These are phyloP conservation scores for Scaptomyza montana DNA, from an alignment of 1,140 invertebrate genomes.

Conservation along the genomic window DNA sequence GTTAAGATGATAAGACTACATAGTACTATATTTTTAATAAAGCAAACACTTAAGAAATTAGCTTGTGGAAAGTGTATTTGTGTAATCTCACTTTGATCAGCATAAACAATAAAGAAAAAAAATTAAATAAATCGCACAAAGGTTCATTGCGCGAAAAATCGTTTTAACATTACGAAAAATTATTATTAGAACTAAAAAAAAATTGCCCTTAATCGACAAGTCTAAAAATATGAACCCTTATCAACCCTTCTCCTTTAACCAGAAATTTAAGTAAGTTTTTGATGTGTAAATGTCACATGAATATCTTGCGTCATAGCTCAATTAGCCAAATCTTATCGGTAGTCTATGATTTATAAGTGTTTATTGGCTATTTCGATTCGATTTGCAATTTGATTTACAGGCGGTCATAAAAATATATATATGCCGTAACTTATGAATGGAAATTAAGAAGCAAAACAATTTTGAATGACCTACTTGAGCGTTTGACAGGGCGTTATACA, in stretches of 20 bases:
- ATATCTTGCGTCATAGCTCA: conserved; percentile 4
- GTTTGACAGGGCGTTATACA: background rate
- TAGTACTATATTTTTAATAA: background rate
- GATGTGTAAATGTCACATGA: background rate
- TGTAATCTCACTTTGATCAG: no score
- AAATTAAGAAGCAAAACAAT: background rate
- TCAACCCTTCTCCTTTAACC: no score
- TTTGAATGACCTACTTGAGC: background rate
- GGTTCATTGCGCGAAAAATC: no score
- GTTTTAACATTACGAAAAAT: no score
- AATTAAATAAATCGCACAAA: no score
- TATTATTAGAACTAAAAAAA: no score
- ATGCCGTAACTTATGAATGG: conserved; percentile 6
- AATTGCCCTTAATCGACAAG: no score
- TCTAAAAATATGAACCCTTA: no score
- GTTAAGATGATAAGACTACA: background rate
- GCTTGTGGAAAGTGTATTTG: no score
- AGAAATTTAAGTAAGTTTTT: background rate
- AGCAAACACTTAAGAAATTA: no score
- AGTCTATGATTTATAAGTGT: background rate
- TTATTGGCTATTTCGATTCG: conserved; percentile 12
- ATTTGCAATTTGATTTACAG: conserved; percentile 36
- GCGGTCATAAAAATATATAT: conserved; percentile 3
- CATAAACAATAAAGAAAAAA: no score
- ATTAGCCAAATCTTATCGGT: conserved; percentile 24